Evolutionary conservation across 2,797 vertebrate genomes (phyloP).

Genomic region (Glyptemys insculpta): DNA sequence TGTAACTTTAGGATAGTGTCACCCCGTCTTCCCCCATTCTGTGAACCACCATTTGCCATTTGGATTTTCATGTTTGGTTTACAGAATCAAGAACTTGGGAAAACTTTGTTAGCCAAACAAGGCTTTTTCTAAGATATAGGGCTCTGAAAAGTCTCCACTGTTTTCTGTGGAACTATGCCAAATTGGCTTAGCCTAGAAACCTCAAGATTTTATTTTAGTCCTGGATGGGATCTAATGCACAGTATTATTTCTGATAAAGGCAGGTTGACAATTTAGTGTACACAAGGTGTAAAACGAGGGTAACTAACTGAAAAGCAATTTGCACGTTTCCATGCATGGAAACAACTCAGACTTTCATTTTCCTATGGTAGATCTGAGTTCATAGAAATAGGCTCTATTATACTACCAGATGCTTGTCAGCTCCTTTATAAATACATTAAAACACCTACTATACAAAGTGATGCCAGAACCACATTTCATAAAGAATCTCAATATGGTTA

Average conservation of each 20-base stretch:
- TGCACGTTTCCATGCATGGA: not conserved
- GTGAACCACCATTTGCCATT: not conserved
- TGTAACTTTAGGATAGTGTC: not conserved
- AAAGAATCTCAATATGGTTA: not conserved
- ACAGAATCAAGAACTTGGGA: not conserved
- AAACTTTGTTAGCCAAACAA: not conserved
- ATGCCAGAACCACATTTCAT: not conserved
- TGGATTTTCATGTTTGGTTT: not conserved
- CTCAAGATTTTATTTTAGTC: not conserved
- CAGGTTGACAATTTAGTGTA: not conserved
- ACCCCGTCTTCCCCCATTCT: not conserved
- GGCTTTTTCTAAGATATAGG: not conserved
- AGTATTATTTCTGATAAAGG: not conserved
- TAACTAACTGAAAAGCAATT: not conserved
- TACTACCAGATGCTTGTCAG: not conserved
- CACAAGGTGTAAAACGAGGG: accelerated
- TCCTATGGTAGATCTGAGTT: not conserved
- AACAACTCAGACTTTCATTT: not conserved
- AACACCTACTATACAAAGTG: not conserved
- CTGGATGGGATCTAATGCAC: not conserved
- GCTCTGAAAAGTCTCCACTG: not conserved
- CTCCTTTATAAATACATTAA: not conserved
- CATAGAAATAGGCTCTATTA: not conserved
- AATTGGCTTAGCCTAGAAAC: not conserved
- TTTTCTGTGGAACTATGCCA: not conserved